Percentiles rank a stretch among this genome's conserved stretches.
These are phyloP conservation scores for Lasius platythorax DNA, from an alignment of 2,888 invertebrate species.

Conservation along the genomic window DNA sequence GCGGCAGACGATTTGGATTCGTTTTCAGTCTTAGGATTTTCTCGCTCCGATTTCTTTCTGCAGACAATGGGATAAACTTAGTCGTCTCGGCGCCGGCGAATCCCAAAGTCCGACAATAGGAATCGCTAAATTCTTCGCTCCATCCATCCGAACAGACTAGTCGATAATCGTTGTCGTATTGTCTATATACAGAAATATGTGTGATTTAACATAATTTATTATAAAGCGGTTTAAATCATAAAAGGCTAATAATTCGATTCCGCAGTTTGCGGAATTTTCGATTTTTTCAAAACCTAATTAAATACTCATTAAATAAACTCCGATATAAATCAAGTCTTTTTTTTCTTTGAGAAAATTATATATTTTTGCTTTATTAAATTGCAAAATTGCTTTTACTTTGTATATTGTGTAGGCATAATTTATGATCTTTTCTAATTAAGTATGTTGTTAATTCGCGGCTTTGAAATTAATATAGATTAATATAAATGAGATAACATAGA, in stretches of 20 bases:
- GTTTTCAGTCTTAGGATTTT: conserved; percentile 84
- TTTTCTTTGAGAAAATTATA: background rate
- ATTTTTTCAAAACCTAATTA: background rate
- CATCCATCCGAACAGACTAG: conserved; percentile 88
- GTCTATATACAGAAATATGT: conserved; percentile 68
- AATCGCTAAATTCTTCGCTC: conserved; percentile 87
- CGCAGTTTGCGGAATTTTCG: background rate
- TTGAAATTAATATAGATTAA: background rate
- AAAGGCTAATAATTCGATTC: background rate
- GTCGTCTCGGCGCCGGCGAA: conserved; percentile 86
- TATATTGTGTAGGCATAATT: background rate
- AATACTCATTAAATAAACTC: background rate
- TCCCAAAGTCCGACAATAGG: conserved; percentile 87
- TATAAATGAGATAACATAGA: background rate
- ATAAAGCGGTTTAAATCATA: background rate
- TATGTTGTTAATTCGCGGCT: background rate
- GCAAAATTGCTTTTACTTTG: too few relatives aligned
- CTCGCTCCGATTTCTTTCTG: conserved; percentile 84
- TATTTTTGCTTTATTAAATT: too few relatives aligned
- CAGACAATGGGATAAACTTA: conserved; percentile 84
- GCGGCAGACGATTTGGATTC: conserved; percentile 78
- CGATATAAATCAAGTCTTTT: background rate
- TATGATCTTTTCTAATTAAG: background rate
- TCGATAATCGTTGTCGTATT: conserved; percentile 82
- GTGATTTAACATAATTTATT: background rate